Evolutionary conservation across 2,797 vertebrate species (phyloP).

Genomic region (Notamacropus eugenii): DNA sequence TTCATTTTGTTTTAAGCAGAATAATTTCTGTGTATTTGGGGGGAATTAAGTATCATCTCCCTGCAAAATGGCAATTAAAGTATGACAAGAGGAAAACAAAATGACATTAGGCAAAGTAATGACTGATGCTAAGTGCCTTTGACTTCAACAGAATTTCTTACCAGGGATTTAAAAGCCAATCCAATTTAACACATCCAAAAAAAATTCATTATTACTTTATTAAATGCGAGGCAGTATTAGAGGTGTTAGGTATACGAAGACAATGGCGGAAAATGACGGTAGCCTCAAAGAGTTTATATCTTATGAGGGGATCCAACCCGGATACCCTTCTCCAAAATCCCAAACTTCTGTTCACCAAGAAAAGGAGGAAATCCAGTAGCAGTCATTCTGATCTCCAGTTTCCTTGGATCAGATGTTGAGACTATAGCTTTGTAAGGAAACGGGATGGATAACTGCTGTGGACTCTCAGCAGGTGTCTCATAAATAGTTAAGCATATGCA

Average conservation of each 20-base stretch:
- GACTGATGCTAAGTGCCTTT: conserved; percentile 35
- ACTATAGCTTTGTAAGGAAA: conserved; percentile 85
- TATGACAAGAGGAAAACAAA: conserved; percentile 30
- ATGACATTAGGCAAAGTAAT: conserved; percentile 52
- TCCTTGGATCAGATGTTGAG: conserved; percentile 84
- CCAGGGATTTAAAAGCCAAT: conserved; percentile 32
- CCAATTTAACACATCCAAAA: neutral
- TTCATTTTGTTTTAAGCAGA: conserved; percentile 14
- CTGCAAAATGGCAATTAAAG: conserved; percentile 65
- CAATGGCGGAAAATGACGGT: neutral
- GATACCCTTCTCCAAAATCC: conserved; percentile 44
- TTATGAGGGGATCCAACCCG: neutral
- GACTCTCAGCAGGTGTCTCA: conserved; percentile 90
- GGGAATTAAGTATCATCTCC: conserved; percentile 27
- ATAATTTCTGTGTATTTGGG: conserved; percentile 3
- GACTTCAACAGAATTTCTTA: conserved; percentile 44
- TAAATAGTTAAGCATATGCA: conserved; percentile 89
- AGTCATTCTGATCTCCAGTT: conserved; percentile 83
- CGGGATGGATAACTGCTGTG: conserved; percentile 90
- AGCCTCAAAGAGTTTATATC: neutral
- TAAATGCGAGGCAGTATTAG: neutral
- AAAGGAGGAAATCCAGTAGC: conserved; percentile 70
- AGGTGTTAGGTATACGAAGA: neutral
- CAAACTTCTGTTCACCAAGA: conserved; percentile 44
- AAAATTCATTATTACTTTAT: neutral